Base-by-base conservation (phyloP, 1,140 invertebrate species). In the Cydia splendana region DNA sequence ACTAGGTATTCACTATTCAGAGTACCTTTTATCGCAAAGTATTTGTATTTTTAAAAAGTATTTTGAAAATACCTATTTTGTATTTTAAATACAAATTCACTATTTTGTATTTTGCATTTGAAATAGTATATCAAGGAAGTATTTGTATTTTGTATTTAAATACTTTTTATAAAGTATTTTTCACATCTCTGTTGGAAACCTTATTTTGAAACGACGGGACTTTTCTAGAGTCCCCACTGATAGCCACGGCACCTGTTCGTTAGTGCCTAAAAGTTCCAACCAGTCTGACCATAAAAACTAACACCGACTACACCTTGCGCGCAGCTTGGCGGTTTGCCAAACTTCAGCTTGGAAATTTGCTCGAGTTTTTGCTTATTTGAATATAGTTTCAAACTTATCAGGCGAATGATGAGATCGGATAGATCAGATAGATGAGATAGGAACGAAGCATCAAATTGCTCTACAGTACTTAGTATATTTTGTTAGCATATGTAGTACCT, bases 351-450 rank as follows among this genome's bases (percentile, higher is more conserved):
- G 9, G 57, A 62, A 10, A 62, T 12, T 62, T 24, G 2, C 9
- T 57, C 53, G 15, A 18, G 15, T 62, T 62, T 62, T 62, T 62
- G 57, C 57, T 62, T 24, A 62, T 62, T 62, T 62, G 20, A 62
- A 62, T 62, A 20, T 62, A 62, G 18, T 62, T 62, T 4, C 53
- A 10, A 62, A 20, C 18, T 62, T 62, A 62, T 10, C 20, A 3
- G 7, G 12, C 15, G 48, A 13, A 5, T 51, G 13, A 51, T n/a
- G 48, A 51, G 48, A 51, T 51, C 15, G 3, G 48, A 42, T n/a
- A n/a, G n/a, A n/a, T n/a, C n/a, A n/a, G n/a, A n/a, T n/a, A n/a
- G n/a, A n/a, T n/a, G n/a, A n/a, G n/a, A n/a, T 42, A n/a, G 2
- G 48, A 51, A 51, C 48, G 48, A n/a, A n/a, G 38, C 38, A 42